Conservation (phyloP, 2,113 vertebrate species). For the Osmerus mordax region DNA sequence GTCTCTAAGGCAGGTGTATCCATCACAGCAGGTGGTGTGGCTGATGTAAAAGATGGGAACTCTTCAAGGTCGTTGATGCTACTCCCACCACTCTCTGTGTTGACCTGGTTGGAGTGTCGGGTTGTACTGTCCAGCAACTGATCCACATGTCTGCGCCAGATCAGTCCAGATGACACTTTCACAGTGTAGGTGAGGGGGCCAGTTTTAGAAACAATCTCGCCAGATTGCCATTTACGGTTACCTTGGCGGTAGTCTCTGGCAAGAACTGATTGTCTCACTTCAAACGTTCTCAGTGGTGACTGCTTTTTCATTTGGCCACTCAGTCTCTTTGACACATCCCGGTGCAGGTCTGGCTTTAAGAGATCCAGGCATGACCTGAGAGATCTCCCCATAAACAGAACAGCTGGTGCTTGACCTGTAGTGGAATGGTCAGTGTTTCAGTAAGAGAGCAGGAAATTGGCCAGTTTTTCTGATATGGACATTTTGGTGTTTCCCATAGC, state of each 20-base stretch:
- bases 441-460: constrained; percentile 4
- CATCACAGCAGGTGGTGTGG: too few species aligned
- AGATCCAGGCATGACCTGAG: constrained; percentile 2
- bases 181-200: constrained; percentile 17
- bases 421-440: constrained; percentile 1
- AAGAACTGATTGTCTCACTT: constrained; percentile 17
- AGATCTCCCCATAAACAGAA: constrained; percentile 1
- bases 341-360: not conserved
- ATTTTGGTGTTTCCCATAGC: not conserved
- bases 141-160: constrained; percentile 16
- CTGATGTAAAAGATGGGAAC: too few species aligned
- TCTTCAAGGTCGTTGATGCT: too few species aligned
- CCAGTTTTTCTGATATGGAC: not conserved
- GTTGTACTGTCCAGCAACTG: constrained; percentile 15
- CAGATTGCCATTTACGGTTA: constrained; percentile 12
- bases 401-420: not conserved
- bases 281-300: constrained; percentile 9
- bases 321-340: too few species aligned
- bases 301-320: not conserved
- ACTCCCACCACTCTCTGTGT: too few species aligned
- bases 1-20: too few species aligned
- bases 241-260: constrained; percentile 16
- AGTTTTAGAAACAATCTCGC: constrained; percentile 12
- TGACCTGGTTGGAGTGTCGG: not conserved
- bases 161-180: constrained; percentile 10